Base-by-base conservation (phyloP, 2,888 invertebrate species). In the Stenolophus ochropezus region DNA sequence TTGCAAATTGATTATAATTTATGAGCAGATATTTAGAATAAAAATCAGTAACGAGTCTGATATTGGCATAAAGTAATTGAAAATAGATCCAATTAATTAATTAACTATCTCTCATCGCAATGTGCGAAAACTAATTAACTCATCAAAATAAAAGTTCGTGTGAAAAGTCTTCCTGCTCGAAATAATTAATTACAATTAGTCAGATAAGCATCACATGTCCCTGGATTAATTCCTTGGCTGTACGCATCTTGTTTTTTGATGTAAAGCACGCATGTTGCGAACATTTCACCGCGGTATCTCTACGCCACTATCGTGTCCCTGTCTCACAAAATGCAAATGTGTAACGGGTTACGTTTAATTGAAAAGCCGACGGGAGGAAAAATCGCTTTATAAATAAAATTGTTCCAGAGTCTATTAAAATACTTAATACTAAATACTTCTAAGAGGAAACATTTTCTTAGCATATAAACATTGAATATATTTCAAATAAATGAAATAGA, bases 101-200 rank as follows among this genome's bases (percentile, higher is more conserved):
- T 42, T 3, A 42, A 42, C 11, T 11, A 42, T 42, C 33, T 42
- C 33, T 42, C 33, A 42, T 42, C 33, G 33, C 33, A 42, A 6
- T 42, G 33, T 11, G 33, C 33, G 33, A 42, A 42, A 42, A 42
- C 33, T 42, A 42, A 42, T 53, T 53, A 20, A 20, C 53, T 53
- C 20, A 53, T 53, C 33, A 51, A 51, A 51, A 18, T 51, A 51
- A 14, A 18, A 51, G 8, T 56, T 16, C 18, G 6, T 56, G 56
- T 56, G 11, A 56, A 53, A 20, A 56, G 56, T 61, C 25, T 61
- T 61, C 61, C 23, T 25, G 61, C 25, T 61, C 20, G 42, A 65
- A 77, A 77, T 61, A 77, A 77, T 77, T 61, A 78, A 78, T 49
- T 78, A 65, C 78, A 78, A 78, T 78, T 78, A 65, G 61, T 78